Conservation (phyloP, 35 echinoderm and acorn worm species). For the Eucidaris tribuloides region DNA sequence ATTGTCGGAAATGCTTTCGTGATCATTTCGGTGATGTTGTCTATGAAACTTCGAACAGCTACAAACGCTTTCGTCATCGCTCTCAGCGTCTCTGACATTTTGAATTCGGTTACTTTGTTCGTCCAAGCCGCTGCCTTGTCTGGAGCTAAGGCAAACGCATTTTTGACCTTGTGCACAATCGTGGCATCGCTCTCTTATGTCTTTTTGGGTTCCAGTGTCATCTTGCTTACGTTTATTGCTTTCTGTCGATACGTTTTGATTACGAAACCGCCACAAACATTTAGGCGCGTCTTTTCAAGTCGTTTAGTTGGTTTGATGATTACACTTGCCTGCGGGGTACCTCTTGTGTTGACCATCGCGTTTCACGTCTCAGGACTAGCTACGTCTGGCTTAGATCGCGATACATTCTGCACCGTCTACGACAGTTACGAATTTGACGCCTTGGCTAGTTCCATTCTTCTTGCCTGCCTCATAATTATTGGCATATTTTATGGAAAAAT, state of each 20-base stretch:
- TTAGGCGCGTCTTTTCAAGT: background rate
- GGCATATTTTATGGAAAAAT: background rate
- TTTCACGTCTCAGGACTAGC: background rate
- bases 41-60: slow-evolving; percentile 39
- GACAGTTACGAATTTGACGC: background rate
- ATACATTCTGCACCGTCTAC: background rate
- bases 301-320: background rate
- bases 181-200: background rate
- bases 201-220: background rate
- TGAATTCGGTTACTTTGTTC: slow-evolving; percentile 1
- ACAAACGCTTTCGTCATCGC: slow-evolving; percentile 59
- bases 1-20: slow-evolving; percentile 40
- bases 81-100: slow-evolving; percentile 36
- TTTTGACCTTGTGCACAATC: background rate
- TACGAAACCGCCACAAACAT: background rate
- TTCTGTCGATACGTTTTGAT: background rate
- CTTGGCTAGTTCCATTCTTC: background rate
- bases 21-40: slow-evolving; percentile 25
- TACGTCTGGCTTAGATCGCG: background rate
- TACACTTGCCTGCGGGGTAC: background rate
- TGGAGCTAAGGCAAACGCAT: slow-evolving; percentile 7
- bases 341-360: background rate
- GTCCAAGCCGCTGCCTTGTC: slow-evolving; percentile 56
- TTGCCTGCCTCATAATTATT: background rate
- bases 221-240: background rate